These are phyloP conservation scores for Lagocephalus sceleratus DNA, from an alignment of 2,797 vertebrate genomes.

Conservation along the genomic window DNA sequence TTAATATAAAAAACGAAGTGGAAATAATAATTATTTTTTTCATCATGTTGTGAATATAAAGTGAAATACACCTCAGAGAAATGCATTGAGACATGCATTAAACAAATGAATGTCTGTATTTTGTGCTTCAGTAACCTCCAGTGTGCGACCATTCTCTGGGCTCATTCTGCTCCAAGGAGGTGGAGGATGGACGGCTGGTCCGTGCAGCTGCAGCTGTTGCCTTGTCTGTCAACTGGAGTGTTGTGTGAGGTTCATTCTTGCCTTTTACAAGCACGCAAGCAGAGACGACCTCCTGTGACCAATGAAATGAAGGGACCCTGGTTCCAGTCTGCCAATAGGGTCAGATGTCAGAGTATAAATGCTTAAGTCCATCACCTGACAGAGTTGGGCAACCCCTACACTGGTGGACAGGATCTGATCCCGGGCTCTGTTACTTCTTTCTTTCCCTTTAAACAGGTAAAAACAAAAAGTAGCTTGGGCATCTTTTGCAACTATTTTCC, in stretches of 20 bases:
- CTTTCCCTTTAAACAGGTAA: constrained; percentile 80
- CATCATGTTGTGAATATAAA: too few relatives aligned
- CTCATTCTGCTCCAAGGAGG: constrained; percentile 3
- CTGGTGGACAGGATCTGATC: constrained; percentile 82
- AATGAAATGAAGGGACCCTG: constrained; percentile 59
- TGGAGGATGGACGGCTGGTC: constrained; percentile 48
- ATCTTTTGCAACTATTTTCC: constrained; percentile 9
- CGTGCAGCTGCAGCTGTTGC: constrained; percentile 68
- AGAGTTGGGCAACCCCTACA: constrained; percentile 81
- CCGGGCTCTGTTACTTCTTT: constrained; percentile 80
- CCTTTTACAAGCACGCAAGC: constrained; percentile 76
- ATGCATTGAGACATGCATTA: background rate
- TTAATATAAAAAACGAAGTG: too few relatives aligned
- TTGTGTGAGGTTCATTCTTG: constrained; percentile 67
- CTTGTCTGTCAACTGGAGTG: constrained; percentile 62
- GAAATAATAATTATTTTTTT: too few relatives aligned
- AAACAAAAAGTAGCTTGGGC: constrained; percentile 13
- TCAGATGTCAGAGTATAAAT: constrained; percentile 73
- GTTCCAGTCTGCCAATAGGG: constrained; percentile 62
- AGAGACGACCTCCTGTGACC: constrained; percentile 46
- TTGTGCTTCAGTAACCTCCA: background rate
- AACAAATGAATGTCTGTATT: too few relatives aligned
- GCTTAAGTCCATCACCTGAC: constrained; percentile 53
- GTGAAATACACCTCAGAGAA: background rate
- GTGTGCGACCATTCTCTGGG: constrained; percentile 4